These are phyloP conservation scores for Rachycentron canadum DNA, from an alignment of 2,797 vertebrate species.

Conservation along the genomic window DNA sequence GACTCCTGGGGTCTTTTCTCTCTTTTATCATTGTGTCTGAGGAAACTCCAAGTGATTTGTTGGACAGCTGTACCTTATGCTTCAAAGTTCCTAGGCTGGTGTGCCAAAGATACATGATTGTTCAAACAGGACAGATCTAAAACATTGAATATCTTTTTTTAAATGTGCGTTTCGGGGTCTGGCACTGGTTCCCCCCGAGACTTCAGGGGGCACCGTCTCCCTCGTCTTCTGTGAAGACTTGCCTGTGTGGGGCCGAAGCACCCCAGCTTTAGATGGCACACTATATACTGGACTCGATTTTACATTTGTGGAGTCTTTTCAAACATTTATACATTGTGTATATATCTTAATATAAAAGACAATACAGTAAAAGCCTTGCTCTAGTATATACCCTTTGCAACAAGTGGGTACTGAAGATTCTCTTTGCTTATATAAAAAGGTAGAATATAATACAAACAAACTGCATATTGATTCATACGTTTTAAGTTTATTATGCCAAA, in stretches of 20 bases:
- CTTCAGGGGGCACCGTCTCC: constrained; percentile 67
- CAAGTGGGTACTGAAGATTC: constrained; percentile 75
- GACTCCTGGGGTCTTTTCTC: constrained; percentile 71
- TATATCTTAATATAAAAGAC: constrained; percentile 79
- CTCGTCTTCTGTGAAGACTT: constrained; percentile 98
- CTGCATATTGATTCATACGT: constrained; percentile 79
- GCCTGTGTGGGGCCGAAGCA: constrained; percentile 80
- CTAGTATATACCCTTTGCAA: constrained; percentile 77
- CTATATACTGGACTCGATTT: constrained; percentile 85
- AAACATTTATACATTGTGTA: constrained; percentile 83
- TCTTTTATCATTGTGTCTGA: constrained; percentile 70
- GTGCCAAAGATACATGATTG: constrained; percentile 82
- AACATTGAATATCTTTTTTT: constrained; percentile 45
- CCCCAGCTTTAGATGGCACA: constrained; percentile 81
- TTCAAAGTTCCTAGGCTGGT: constrained; percentile 73
- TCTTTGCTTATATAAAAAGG: constrained; percentile 32
- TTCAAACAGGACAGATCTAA: constrained; percentile 75
- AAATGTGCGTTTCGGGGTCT: constrained; percentile 57
- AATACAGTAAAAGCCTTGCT: constrained; percentile 76
- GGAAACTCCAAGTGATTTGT: constrained; percentile 52
- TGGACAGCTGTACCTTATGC: constrained; percentile 58
- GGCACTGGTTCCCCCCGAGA: constrained; percentile 68
- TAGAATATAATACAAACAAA: constrained; percentile 67
- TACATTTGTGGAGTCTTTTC: constrained; percentile 85
- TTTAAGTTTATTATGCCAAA: constrained; percentile 85